These are phyloP conservation scores for Exaiptasia diaphana DNA, from an alignment of 64 coral and sea anemone species.

Conservation along the genomic window DNA sequence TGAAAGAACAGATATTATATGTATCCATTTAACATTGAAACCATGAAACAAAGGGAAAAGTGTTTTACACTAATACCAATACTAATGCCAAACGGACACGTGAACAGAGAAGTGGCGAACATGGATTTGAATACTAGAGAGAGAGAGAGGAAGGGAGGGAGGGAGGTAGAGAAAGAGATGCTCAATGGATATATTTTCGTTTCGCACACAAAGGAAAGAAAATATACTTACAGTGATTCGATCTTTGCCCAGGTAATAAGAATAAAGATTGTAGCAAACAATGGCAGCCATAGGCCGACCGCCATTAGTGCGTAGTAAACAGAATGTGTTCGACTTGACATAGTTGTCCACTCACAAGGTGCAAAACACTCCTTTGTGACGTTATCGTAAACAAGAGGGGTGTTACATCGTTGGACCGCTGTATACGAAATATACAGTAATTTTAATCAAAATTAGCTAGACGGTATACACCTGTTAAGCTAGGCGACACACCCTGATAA, in stretches of 20 bases:
- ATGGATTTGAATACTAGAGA: too few relatives aligned
- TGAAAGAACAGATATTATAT: not conserved
- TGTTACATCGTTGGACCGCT: constrained; percentile 37
- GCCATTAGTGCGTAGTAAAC: constrained; percentile 42
- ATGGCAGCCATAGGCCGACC: constrained; percentile 56
- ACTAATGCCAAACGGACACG: too few relatives aligned
- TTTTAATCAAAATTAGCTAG: not conserved
- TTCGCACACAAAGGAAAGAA: too few relatives aligned
- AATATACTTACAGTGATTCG: constrained; percentile 45
- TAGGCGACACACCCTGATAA: too few relatives aligned
- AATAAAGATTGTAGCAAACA: constrained; percentile 58
- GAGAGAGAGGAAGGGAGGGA: too few relatives aligned
- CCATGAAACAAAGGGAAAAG: too few relatives aligned
- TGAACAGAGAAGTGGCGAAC: too few relatives aligned
- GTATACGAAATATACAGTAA: not conserved
- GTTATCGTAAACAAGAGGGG: constrained; percentile 61
- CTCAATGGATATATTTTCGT: too few relatives aligned
- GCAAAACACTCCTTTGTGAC: constrained; percentile 36
- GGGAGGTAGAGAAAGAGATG: too few relatives aligned
- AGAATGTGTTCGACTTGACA: constrained; percentile 6
- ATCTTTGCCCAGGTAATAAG: constrained; percentile 69
- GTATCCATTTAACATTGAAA: too few relatives aligned
- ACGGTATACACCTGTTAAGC: too few relatives aligned
- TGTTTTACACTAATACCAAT: too few relatives aligned
- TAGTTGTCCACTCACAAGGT: constrained; percentile 71